Conservation (phyloP, 30 jellyfish, hydroid and myxozoan species). For the Mastigias papua region DNA sequence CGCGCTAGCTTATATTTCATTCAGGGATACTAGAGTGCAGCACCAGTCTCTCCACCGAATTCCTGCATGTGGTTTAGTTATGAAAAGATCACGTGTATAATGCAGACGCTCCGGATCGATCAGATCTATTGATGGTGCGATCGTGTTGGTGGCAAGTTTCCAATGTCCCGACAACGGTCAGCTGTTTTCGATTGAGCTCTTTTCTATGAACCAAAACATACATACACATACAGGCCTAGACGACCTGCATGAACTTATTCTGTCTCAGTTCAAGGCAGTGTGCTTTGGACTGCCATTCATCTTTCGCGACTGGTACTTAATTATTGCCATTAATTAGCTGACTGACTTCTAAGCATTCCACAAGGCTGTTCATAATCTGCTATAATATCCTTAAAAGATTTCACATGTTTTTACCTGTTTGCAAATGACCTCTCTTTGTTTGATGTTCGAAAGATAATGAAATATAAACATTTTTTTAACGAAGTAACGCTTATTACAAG, state of each 20-base stretch:
- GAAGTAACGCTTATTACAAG: background rate
- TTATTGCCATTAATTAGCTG: background rate
- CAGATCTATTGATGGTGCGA: conserved; percentile 21
- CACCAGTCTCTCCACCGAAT: conserved; percentile 1
- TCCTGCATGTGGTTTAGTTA: conserved; percentile 12
- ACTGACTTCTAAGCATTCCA: conserved; percentile 5
- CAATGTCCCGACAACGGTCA: background rate
- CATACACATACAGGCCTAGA: background rate
- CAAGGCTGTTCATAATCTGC: background rate
- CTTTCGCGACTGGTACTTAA: background rate
- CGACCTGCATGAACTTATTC: background rate
- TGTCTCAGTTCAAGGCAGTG: conserved; percentile 5
- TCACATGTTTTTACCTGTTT: conserved; percentile 9
- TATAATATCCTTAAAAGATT: background rate
- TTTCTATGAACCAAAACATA: background rate
- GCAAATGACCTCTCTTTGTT: conserved; percentile 14
- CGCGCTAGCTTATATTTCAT: background rate
- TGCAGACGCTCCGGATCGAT: conserved; percentile 6
- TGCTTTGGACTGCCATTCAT: conserved; percentile 2
- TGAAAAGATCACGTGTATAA: conserved; percentile 36
- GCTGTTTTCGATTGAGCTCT: background rate
- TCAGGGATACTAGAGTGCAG: background rate
- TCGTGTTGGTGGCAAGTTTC: background rate
- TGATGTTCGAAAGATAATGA: background rate
- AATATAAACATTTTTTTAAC: conserved; percentile 1